A percentile compares a stretch with the other conserved stretches of the same genome.
phyloP scores from a whole-genome alignment of 2,113 vertebrate genomes.

The Delphinus delphis region DNA sequence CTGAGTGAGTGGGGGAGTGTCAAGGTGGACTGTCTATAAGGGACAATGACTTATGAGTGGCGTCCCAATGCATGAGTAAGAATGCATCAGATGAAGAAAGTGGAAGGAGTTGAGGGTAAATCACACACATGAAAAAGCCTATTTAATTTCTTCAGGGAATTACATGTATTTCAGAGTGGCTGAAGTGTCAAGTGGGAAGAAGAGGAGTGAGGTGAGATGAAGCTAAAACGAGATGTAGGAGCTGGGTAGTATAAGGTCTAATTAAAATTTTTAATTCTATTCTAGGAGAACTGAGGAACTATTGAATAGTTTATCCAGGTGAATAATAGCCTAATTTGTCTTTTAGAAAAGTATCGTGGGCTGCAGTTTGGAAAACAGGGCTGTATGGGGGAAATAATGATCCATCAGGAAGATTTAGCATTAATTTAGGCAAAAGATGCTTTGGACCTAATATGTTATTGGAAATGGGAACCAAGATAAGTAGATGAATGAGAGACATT shows the following conservation, averaged over 20 bases:
- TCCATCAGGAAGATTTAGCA: not conserved
- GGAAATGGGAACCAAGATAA: not conserved
- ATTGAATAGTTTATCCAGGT: not conserved
- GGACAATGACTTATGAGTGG: not conserved
- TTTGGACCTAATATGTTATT: not conserved
- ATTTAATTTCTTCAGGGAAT: not conserved
- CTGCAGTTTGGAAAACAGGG: not conserved
- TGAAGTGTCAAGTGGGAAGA: not conserved
- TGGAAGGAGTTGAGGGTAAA: not conserved
- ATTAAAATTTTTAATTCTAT: not conserved
- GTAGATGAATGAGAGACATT: not conserved
- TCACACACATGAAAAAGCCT: not conserved
- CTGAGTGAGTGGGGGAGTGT: not conserved
- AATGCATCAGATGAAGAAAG: not conserved
- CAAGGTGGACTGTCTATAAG: not conserved
- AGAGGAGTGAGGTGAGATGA: not conserved
- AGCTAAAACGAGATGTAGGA: not conserved
- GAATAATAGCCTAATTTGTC: not conserved
- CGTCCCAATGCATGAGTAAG: not conserved
- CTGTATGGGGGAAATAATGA: not conserved
- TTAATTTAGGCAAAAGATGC: not conserved
- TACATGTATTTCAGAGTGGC: not conserved
- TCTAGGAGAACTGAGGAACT: not conserved
- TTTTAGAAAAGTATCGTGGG: not conserved
- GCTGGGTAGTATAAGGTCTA: not conserved